phyloP scores from a whole-genome alignment of 1,140 invertebrate species.

The Chelonus insularis region DNA sequence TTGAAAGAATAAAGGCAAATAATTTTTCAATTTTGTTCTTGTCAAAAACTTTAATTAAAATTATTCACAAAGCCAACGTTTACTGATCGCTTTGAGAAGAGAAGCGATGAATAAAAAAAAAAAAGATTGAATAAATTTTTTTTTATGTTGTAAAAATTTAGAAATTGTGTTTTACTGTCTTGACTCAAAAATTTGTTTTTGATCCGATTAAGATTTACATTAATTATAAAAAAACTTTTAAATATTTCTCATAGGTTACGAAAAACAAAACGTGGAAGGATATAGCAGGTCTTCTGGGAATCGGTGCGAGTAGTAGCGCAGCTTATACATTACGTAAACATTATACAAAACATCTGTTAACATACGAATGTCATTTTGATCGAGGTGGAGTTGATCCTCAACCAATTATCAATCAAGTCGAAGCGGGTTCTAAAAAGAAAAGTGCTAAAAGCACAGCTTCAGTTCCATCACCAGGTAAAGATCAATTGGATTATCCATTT shows the following conservation, averaged over 20 bases:
- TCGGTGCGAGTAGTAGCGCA: conserved; percentile 94
- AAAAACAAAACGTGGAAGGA: conserved; percentile 99
- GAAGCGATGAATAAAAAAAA: too few relatives aligned
- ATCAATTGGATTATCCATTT: too few relatives aligned
- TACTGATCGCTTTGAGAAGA: too few relatives aligned
- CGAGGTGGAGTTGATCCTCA: conserved; percentile 92
- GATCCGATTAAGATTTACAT: background rate
- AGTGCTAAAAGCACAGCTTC: conserved; percentile 75
- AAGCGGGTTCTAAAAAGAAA: conserved; percentile 87
- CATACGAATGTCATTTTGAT: conserved; percentile 96
- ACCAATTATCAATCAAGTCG: conserved; percentile 92
- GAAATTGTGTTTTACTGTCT: conserved; percentile 12
- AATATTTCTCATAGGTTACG: conserved; percentile 74
- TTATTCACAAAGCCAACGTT: too few relatives aligned
- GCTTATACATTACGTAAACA: conserved; percentile 96
- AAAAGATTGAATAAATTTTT: too few relatives aligned
- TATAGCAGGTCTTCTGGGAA: conserved; percentile 88
- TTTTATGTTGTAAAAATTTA: too few relatives aligned
- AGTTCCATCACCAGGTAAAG: conserved; percentile 78
- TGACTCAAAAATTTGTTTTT: conserved; percentile 3
- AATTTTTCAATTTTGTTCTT: too few relatives aligned
- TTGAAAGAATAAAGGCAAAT: too few relatives aligned
- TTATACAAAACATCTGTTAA: conserved; percentile 94
- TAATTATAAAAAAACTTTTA: background rate
- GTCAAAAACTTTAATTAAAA: too few relatives aligned